These are phyloP conservation scores for Pyxicephalus adspersus DNA, from an alignment of 2,113 vertebrate genomes.

Conservation along the genomic window DNA sequence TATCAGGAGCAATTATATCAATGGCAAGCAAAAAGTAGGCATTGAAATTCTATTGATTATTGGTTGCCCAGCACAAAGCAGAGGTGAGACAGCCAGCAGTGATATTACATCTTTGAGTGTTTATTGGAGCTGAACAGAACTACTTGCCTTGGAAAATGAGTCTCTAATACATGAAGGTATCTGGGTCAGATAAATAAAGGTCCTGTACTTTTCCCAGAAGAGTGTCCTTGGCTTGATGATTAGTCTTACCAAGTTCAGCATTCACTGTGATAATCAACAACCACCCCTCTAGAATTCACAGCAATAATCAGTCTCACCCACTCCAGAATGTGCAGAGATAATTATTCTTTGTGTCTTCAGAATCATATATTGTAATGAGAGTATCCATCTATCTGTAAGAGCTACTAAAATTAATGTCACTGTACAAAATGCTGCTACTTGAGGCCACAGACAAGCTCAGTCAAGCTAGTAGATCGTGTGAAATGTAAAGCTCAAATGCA, in stretches of 20 bases:
- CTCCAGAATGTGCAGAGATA: constrained; percentile 39
- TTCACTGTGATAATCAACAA: constrained; percentile 42
- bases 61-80: constrained; percentile 8
- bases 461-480: background rate
- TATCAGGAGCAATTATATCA: constrained; percentile 11
- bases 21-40: constrained; percentile 20
- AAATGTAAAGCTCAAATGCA: background rate
- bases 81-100: background rate
- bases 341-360: constrained; percentile 38
- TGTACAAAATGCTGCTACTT: constrained; percentile 5
- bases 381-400: constrained; percentile 36
- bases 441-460: background rate
- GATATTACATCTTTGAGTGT: constrained; percentile 40
- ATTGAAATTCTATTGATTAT: constrained; percentile 49
- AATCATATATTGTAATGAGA: constrained; percentile 44
- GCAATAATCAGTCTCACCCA: constrained; percentile 48
- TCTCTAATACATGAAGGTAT: constrained; percentile 39
- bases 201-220: constrained; percentile 34
- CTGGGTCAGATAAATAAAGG: constrained; percentile 44
- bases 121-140: constrained; percentile 40
- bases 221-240: constrained; percentile 46
- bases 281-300: constrained; percentile 41
- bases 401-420: background rate
- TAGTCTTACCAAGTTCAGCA: constrained; percentile 33
- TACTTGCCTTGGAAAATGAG: constrained; percentile 40